Conservation (phyloP, 2,113 vertebrate genomes). For the Ceratotherium simum region DNA sequence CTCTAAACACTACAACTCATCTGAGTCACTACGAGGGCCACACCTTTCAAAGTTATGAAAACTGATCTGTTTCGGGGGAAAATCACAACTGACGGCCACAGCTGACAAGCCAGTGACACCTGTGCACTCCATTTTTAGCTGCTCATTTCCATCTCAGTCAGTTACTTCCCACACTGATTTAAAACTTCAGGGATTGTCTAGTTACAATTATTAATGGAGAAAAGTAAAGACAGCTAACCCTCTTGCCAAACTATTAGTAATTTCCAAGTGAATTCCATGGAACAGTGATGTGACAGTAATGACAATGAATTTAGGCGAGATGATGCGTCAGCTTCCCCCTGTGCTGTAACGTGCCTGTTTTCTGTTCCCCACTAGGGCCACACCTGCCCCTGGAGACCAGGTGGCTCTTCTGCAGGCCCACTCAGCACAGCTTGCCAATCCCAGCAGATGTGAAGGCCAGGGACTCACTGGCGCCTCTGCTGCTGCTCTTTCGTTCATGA, state of each 20-base stretch:
- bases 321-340: fast-evolving
- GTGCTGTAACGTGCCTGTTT: not conserved
- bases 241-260: not conserved
- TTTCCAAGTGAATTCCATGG: not conserved
- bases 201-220: not conserved
- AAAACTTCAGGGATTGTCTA: not conserved
- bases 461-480: not conserved
- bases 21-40: not conserved
- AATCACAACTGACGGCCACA: not conserved
- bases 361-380: not conserved
- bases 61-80: not conserved
- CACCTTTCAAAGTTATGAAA: not conserved
- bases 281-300: not conserved
- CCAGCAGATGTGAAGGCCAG: not conserved
- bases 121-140: not conserved
- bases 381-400: not conserved
- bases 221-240: not conserved
- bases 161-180: not conserved
- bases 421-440: not conserved
- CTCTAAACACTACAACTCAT: not conserved
- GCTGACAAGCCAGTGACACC: not conserved
- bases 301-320: not conserved
- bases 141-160: not conserved
- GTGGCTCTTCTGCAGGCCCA: not conserved
- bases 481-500: not conserved